phyloP scores from a whole-genome alignment of 2,888 invertebrate genomes.

The Camptogramma bilineatum region DNA sequence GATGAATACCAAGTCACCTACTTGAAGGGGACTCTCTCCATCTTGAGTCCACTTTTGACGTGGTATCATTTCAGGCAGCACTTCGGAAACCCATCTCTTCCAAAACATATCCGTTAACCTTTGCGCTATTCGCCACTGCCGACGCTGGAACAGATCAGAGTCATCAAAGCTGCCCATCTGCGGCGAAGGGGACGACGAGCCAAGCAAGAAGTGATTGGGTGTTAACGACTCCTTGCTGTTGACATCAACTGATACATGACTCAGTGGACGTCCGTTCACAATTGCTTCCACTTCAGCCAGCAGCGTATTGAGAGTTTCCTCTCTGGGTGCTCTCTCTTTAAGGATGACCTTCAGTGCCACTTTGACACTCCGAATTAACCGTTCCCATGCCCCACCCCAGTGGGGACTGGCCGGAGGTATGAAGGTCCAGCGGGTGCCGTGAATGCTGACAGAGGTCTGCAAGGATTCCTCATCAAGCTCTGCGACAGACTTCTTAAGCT shows the following conservation, averaged over 20 bases:
- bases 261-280: background rate
- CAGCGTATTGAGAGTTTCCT: background rate
- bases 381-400: conserved; percentile 44
- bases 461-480: conserved; percentile 23
- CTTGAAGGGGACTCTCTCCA: background rate
- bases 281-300: background rate
- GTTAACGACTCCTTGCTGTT: background rate
- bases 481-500: conserved; percentile 28
- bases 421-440: conserved; percentile 1
- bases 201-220: background rate
- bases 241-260: background rate
- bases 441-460: background rate
- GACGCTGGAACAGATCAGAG: background rate
- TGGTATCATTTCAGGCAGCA: background rate
- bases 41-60: background rate
- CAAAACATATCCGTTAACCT: background rate
- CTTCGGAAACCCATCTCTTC: background rate
- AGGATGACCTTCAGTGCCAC: conserved; percentile 33
- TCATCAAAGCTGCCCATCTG: background rate
- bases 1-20: background rate
- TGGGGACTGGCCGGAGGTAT: conserved; percentile 41
- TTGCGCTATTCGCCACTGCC: background rate
- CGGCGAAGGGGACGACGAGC: background rate
- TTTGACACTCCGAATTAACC: conserved; percentile 41
- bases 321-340: conserved; percentile 4